phyloP scores from a whole-genome alignment of 2,113 vertebrate genomes.

The Rissa tridactyla region DNA sequence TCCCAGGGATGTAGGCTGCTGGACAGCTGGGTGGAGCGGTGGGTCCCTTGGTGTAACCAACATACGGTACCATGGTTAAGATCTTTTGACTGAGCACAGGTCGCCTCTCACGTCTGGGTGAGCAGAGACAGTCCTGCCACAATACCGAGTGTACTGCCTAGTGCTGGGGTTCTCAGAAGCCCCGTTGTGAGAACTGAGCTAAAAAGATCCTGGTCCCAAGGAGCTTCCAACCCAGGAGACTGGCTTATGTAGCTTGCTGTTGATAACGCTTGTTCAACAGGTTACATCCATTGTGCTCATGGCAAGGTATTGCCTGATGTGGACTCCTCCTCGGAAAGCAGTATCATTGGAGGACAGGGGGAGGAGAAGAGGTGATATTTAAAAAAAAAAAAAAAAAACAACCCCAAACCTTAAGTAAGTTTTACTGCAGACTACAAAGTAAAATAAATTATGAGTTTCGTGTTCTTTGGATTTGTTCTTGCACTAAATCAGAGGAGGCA shows the following conservation, averaged over 20 bases:
- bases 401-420: background rate
- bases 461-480: background rate
- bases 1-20: background rate
- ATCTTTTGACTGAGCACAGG: background rate
- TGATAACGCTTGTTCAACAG: background rate
- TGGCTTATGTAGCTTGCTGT: background rate
- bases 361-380: background rate
- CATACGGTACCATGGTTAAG: accelerated
- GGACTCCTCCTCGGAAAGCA: background rate
- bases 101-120: background rate
- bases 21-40: background rate
- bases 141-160: accelerated
- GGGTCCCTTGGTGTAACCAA: accelerated
- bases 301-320: background rate
- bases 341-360: background rate
- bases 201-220: background rate
- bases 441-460: background rate
- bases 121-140: background rate
- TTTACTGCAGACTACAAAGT: background rate
- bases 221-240: background rate
- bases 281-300: background rate
- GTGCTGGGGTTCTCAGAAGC: background rate
- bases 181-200: background rate
- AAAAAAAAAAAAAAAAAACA: background rate
- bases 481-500: background rate